phyloP scores from a whole-genome alignment of 2,888 invertebrate species.

The Petrolisthes manimaculis region DNA sequence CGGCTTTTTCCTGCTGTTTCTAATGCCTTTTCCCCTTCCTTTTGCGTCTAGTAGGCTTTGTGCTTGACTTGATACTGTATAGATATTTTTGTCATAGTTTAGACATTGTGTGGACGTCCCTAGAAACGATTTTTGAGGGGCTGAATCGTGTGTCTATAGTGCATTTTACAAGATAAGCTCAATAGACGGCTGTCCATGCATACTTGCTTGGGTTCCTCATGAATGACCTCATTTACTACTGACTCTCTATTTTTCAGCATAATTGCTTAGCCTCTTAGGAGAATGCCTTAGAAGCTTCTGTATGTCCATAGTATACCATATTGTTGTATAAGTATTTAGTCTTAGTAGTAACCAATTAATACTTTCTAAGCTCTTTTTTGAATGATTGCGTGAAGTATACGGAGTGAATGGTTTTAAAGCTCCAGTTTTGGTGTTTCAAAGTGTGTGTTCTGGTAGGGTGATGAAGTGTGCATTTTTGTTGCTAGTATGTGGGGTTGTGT shows the following conservation, averaged over 20 bases:
- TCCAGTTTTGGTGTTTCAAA: not conserved
- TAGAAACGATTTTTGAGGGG: slow-evolving; percentile 36
- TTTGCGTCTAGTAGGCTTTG: slow-evolving; percentile 33
- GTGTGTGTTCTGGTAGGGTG: not conserved
- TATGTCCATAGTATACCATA: slow-evolving; percentile 9
- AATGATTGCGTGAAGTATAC: not conserved
- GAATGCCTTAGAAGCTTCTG: not conserved
- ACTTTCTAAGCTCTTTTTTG: slow-evolving; percentile 1
- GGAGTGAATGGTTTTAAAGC: slow-evolving; percentile 2
- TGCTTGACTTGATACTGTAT: slow-evolving; percentile 24
- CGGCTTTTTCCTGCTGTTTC: slow-evolving; percentile 32
- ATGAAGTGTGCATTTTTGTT: not conserved
- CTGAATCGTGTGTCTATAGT: slow-evolving; percentile 7
- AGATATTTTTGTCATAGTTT: slow-evolving; percentile 14
- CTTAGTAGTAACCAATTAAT: slow-evolving; percentile 4
- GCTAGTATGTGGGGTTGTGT: not conserved
- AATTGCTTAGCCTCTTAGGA: not conserved
- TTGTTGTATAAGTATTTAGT: slow-evolving; percentile 6
- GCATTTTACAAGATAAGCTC: not conserved
- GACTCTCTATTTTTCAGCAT: slow-evolving; percentile 9
- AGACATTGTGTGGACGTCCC: slow-evolving; percentile 24
- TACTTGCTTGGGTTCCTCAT: not conserved
- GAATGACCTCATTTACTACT: not conserved
- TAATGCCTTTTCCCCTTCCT: slow-evolving; percentile 24
- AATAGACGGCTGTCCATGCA: slow-evolving; percentile 8